These are phyloP conservation scores for Dipodomys stephensi DNA, from an alignment of 2,113 vertebrate genomes.

Conservation along the genomic window DNA sequence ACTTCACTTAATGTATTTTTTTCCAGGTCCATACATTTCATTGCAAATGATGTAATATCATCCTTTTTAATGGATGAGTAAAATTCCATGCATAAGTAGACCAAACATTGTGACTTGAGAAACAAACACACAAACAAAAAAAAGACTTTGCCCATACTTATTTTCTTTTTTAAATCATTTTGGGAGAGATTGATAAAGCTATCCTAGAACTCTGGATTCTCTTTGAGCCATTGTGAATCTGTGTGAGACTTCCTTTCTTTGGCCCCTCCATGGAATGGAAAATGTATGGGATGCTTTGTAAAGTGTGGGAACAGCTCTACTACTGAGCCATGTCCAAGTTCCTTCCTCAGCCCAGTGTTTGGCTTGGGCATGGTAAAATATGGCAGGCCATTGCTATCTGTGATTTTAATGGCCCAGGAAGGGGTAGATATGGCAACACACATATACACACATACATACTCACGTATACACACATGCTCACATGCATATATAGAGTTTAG, in stretches of 20 bases:
- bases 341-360: no score
- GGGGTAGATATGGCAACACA: no score
- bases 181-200: neutral
- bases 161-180: neutral
- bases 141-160: neutral
- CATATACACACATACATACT: no score
- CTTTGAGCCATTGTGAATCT: fast-evolving
- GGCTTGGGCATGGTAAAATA: neutral
- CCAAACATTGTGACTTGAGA: neutral
- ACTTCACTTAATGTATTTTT: no score
- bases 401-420: no score
- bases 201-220: neutral
- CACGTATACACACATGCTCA: no score
- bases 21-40: no score
- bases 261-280: neutral
- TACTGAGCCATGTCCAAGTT: neutral
- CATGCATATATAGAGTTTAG: neutral
- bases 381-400: no score
- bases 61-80: no score
- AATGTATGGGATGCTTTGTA: neutral
- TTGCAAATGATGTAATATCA: no score
- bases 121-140: neutral
- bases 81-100: neutral
- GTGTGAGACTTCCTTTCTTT: neutral
- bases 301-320: neutral